phyloP scores from a whole-genome alignment of 2,113 vertebrate species.

The Paramormyrops kingsleyae region DNA sequence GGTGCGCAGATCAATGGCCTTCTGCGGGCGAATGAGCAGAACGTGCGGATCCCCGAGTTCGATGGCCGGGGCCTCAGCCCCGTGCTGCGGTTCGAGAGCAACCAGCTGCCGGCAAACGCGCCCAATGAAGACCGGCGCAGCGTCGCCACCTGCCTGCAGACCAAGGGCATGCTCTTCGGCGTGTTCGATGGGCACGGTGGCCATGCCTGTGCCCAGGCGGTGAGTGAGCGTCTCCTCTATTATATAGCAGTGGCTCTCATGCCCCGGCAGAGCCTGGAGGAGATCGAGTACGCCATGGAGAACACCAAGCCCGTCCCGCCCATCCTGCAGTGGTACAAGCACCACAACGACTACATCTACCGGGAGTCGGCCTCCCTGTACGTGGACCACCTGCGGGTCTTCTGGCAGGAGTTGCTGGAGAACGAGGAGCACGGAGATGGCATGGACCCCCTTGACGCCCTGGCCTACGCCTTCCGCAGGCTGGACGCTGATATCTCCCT shows the following conservation, averaged over 20 bases:
- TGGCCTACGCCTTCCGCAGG: constrained; percentile 77
- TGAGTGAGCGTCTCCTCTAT: constrained; percentile 83
- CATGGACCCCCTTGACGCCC: constrained; percentile 70
- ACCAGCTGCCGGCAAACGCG: constrained; percentile 80
- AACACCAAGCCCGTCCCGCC: constrained; percentile 70
- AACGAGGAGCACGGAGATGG: constrained; percentile 66
- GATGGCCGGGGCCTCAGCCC: constrained; percentile 57
- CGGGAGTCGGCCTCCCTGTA: constrained; percentile 73
- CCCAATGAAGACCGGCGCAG: constrained; percentile 83
- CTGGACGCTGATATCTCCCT: constrained; percentile 85
- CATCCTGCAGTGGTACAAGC: constrained; percentile 82
- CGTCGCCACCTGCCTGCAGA: constrained; percentile 76
- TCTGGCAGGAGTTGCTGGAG: constrained; percentile 87
- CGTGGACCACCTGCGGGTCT: constrained; percentile 79
- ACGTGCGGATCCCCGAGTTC: constrained; percentile 60
- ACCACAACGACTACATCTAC: constrained; percentile 69
- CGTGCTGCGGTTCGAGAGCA: constrained; percentile 83
- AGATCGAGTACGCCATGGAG: constrained; percentile 78
- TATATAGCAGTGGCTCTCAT: constrained; percentile 83
- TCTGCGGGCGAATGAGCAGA: constrained; percentile 71
- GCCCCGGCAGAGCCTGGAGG: constrained; percentile 70
- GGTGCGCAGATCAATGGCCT: constrained; percentile 70
- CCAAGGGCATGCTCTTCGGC: constrained; percentile 85
- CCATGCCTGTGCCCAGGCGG: constrained; percentile 80
- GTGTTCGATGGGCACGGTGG: constrained; percentile 90